phyloP scores from a whole-genome alignment of 1,140 invertebrate genomes.

The Subanguina moxae region DNA sequence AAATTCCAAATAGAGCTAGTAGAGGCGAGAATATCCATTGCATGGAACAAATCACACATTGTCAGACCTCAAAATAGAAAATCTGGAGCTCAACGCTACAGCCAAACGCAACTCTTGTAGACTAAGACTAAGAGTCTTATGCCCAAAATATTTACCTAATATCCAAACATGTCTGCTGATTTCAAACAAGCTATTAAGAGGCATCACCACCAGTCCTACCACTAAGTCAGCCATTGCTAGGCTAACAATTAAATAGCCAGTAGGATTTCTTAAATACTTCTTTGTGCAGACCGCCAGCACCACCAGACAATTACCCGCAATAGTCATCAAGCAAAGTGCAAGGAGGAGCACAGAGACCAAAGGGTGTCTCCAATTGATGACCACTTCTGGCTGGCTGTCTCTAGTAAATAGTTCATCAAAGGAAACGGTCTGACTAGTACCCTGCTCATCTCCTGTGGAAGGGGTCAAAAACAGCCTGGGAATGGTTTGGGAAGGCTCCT shows the following conservation, averaged over 20 bases:
- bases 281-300: conserved; percentile 59
- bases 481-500: not conserved
- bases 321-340: conserved; percentile 48
- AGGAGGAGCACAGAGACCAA: conserved; percentile 42
- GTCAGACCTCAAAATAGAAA: conserved; percentile 45
- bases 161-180: conserved; percentile 57
- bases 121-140: too few relatives aligned
- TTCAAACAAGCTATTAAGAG: conserved; percentile 56
- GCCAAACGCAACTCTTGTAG: too few relatives aligned
- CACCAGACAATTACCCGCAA: conserved; percentile 55
- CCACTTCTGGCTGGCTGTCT: not conserved
- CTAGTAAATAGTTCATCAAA: not conserved
- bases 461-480: not conserved
- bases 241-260: conserved; percentile 56
- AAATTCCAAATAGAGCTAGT: conserved; percentile 59
- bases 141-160: conserved; percentile 36
- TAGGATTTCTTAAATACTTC: conserved; percentile 56
- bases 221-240: conserved; percentile 57
- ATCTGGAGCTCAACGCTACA: too few relatives aligned
- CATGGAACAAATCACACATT: conserved; percentile 58
- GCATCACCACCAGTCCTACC: conserved; percentile 58
- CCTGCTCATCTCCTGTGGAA: not conserved
- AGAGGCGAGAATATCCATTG: conserved; percentile 57
- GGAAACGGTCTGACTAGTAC: not conserved
- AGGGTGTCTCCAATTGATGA: conserved; percentile 47